Percentiles rank a stretch among this genome's conserved stretches.
These are phyloP conservation scores for Acanthisitta chloris DNA, from an alignment of 2,113 vertebrate species.

Conservation along the genomic window DNA sequence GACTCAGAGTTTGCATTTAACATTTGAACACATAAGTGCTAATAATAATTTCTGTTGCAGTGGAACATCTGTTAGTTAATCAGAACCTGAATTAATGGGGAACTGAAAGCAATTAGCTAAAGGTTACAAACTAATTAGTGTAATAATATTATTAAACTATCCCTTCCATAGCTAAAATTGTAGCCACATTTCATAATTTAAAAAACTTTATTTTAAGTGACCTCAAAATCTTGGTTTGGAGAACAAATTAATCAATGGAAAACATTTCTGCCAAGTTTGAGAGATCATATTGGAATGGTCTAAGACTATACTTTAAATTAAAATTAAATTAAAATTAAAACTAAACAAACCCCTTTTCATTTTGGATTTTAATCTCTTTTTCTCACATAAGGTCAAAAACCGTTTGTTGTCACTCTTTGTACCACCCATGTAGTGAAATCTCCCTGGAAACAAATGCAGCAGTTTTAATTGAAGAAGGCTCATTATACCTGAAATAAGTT, in stretches of 20 bases:
- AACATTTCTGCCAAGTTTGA: neutral
- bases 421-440: neutral
- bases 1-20: slow-evolving; percentile 2
- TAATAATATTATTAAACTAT: slow-evolving; percentile 48
- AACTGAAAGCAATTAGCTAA: slow-evolving; percentile 57
- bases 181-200: neutral
- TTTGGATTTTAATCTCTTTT: neutral
- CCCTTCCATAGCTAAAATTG: neutral
- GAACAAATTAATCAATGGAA: neutral
- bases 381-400: neutral
- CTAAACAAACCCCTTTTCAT: rapidly evolving
- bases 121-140: slow-evolving; percentile 59
- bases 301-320: neutral
- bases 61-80: slow-evolving; percentile 52
- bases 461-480: neutral
- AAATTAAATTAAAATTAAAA: neutral
- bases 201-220: neutral
- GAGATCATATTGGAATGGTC: neutral
- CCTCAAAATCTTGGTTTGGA: neutral
- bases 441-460: neutral
- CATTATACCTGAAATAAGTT: neutral
- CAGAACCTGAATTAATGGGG: slow-evolving; percentile 44
- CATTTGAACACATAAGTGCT: slow-evolving; percentile 12
- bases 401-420: neutral
- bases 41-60: slow-evolving; percentile 33